Percentiles rank a stretch among this genome's conserved stretches.
phyloP scores from a whole-genome alignment of 1,140 invertebrate genomes.

The Leptopilina boulardi region DNA sequence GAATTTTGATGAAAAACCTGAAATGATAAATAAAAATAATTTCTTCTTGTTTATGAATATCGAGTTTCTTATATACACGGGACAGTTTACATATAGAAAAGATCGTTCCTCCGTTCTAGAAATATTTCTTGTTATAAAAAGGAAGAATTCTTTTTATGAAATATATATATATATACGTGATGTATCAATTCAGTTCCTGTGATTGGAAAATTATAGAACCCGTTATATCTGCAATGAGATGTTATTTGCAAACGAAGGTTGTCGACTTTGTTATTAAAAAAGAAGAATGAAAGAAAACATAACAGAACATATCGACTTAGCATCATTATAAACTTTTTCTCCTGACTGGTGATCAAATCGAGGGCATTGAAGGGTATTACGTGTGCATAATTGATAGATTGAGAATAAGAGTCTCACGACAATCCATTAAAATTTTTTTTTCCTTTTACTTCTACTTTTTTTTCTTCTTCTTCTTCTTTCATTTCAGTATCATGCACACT shows the following conservation, averaged over 20 bases:
- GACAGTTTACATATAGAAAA: background rate
- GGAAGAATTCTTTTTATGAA: background rate
- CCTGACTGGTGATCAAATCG: conserved; percentile 5
- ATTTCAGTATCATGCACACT: conserved; percentile 24
- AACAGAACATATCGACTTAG: background rate
- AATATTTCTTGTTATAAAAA: background rate
- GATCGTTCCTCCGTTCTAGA: background rate
- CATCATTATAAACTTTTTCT: background rate
- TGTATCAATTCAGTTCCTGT: conserved; percentile 13
- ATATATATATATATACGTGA: conserved; percentile 7
- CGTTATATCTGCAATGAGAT: conserved; percentile 7
- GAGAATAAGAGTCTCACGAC: conserved; percentile 9
- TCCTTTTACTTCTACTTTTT: background rate
- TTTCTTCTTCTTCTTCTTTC: background rate
- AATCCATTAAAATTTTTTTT: conserved; percentile 18
- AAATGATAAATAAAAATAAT: background rate
- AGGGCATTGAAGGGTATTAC: conserved; percentile 27
- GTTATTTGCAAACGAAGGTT: conserved; percentile 26
- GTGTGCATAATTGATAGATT: conserved; percentile 32
- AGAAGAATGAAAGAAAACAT: background rate
- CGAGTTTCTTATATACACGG: too few relatives aligned
- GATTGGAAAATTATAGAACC: conserved; percentile 31
- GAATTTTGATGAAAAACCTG: background rate
- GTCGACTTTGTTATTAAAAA: conserved; percentile 24
- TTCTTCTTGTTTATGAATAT: too few relatives aligned